These are phyloP conservation scores for Oncorhynchus keta DNA, from an alignment of 2,113 vertebrate species.

Conservation along the genomic window DNA sequence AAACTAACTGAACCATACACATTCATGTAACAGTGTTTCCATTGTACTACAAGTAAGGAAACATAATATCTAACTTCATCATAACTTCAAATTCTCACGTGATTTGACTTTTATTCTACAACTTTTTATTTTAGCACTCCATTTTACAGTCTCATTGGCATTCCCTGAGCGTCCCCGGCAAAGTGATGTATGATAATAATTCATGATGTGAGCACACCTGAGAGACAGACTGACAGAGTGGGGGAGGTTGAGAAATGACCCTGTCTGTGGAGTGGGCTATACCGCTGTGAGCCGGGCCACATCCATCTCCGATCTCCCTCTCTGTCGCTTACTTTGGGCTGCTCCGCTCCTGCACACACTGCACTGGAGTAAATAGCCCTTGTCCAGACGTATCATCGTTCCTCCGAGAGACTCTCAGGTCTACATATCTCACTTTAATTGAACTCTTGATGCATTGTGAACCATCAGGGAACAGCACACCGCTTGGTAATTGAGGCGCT, in stretches of 20 bases:
- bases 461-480: constrained; percentile 8
- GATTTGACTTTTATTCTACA: constrained; percentile 18
- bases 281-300: constrained; percentile 32
- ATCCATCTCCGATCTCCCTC: constrained; percentile 24
- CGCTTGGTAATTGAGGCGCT: constrained; percentile 23
- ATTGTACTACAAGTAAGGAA: too few relatives aligned
- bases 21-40: too few relatives aligned
- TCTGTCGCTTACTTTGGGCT: neutral
- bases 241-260: constrained; percentile 54
- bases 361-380: constrained; percentile 20
- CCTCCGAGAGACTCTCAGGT: constrained; percentile 17
- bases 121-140: constrained; percentile 21
- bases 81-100: neutral
- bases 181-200: constrained; percentile 64
- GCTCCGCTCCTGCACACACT: neutral
- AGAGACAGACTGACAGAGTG: constrained; percentile 54
- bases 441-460: constrained; percentile 34
- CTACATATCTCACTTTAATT: constrained; percentile 42
- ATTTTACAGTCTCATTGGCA: constrained; percentile 48
- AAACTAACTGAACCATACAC: too few relatives aligned
- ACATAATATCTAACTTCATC: too few relatives aligned
- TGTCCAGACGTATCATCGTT: constrained; percentile 25
- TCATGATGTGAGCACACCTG: constrained; percentile 54
- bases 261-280: constrained; percentile 35
- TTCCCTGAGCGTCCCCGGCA: constrained; percentile 43